Evolutionary conservation across 1,140 invertebrate species (phyloP).

Genomic region (Teleogryllus occipitalis): DNA sequence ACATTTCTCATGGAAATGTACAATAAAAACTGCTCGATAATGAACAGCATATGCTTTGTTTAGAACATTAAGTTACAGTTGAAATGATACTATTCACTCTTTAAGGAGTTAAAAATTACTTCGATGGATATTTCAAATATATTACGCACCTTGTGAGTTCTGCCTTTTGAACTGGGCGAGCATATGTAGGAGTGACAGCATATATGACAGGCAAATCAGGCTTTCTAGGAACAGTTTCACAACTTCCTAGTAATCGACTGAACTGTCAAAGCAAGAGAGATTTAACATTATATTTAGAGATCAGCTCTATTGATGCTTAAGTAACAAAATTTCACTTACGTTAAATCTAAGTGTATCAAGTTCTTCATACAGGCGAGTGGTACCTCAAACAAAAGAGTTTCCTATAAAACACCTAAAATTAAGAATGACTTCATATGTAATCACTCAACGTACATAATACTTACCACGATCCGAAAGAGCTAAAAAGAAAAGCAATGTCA

Average conservation of each 20-base stretch:
- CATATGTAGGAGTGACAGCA: constrained; percentile 88
- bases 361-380: neutral
- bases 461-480: neutral
- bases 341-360: neutral
- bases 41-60: no score
- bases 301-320: neutral
- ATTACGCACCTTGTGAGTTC: constrained; percentile 72
- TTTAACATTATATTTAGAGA: neutral
- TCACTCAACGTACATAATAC: neutral
- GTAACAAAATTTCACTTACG: neutral
- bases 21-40: no score
- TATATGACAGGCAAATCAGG: constrained; percentile 54
- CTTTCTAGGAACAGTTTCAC: neutral
- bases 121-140: neutral
- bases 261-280: neutral
- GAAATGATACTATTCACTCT: no score
- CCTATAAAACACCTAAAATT: no score
- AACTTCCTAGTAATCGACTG: neutral
- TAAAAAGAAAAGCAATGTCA: neutral
- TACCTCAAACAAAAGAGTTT: neutral
- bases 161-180: constrained; percentile 85
- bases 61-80: no score
- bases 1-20: no score
- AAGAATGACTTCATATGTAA: no score
- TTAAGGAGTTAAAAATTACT: no score